Percentiles rank a stretch among this genome's conserved stretches.
These are phyloP conservation scores for Drosophila kepulauana DNA, from an alignment of 1,140 invertebrate genomes.

Conservation along the genomic window DNA sequence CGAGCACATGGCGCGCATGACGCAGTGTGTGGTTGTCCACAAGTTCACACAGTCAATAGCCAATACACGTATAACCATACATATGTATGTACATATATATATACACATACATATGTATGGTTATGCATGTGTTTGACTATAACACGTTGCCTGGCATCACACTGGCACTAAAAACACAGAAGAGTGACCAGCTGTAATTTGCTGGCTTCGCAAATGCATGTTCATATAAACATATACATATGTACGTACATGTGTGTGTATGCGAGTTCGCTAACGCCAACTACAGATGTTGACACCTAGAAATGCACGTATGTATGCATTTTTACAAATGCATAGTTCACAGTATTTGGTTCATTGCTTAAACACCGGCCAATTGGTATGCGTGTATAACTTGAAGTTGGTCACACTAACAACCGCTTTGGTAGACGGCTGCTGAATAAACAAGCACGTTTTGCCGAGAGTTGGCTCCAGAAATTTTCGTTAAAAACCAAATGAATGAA, in stretches of 20 bases:
- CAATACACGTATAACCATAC: slow-evolving; percentile 21
- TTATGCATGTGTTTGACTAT: slow-evolving; percentile 16
- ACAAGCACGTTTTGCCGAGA: slow-evolving; percentile 67
- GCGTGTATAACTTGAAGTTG: slow-evolving; percentile 4
- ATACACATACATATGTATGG: background rate
- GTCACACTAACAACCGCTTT: slow-evolving; percentile 36
- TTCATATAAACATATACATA: background rate
- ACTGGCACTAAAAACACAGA: no score
- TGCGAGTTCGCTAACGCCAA: no score
- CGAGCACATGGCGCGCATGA: slow-evolving; percentile 85
- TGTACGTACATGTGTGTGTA: background rate
- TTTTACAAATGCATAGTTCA: background rate
- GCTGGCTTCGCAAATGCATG: no score
- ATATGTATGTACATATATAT: slow-evolving; percentile 9
- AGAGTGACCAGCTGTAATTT: slow-evolving; percentile 19
- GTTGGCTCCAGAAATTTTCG: background rate
- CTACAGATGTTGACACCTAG: no score
- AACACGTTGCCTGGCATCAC: slow-evolving; percentile 32
- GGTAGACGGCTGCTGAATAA: slow-evolving; percentile 46
- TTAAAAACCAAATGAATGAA: background rate
- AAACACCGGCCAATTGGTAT: slow-evolving; percentile 21
- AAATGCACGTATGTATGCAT: background rate
- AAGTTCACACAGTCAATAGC: slow-evolving; percentile 4
- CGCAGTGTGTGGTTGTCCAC: slow-evolving; percentile 44
- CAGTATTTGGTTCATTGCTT: slow-evolving; percentile 3